These are phyloP conservation scores for Pogonocherus hispidulus DNA, from an alignment of 2,888 invertebrate genomes.

Conservation along the genomic window DNA sequence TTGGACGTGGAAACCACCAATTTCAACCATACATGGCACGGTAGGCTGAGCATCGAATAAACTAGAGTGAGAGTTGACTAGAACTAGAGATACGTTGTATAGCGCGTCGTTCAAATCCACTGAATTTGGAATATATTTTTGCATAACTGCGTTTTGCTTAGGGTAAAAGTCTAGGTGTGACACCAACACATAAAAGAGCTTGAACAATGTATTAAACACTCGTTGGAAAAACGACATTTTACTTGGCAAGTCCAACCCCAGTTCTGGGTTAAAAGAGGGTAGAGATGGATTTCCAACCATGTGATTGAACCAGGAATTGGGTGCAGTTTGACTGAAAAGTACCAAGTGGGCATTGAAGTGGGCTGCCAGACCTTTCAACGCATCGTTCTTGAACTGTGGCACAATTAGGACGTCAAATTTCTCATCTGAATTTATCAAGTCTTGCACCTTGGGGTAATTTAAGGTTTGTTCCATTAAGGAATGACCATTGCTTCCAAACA, in stretches of 20 bases:
- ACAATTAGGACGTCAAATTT: constrained; percentile 63
- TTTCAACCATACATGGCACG: constrained; percentile 72
- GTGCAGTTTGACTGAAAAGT: constrained; percentile 66
- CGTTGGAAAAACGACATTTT: constrained; percentile 72
- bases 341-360: constrained; percentile 61
- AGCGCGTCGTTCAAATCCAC: constrained; percentile 44
- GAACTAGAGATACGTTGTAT: constrained; percentile 56
- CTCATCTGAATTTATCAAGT: constrained; percentile 59
- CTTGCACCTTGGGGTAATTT: constrained; percentile 64
- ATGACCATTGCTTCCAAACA: not conserved
- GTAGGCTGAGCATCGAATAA: constrained; percentile 69
- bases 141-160: constrained; percentile 50
- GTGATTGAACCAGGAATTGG: constrained; percentile 63
- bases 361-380: constrained; percentile 63
- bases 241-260: constrained; percentile 66
- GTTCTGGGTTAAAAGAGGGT: constrained; percentile 70
- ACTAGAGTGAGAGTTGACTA: constrained; percentile 69
- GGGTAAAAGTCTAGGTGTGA: constrained; percentile 47
- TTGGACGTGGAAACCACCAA: constrained; percentile 71
- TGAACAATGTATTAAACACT: constrained; percentile 69
- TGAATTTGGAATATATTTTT: constrained; percentile 51
- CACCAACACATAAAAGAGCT: constrained; percentile 40
- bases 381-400: constrained; percentile 69
- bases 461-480: constrained; percentile 39
- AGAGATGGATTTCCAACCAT: constrained; percentile 64